phyloP scores from a whole-genome alignment of 2,797 vertebrate species.

The Gallinago solitaria region DNA sequence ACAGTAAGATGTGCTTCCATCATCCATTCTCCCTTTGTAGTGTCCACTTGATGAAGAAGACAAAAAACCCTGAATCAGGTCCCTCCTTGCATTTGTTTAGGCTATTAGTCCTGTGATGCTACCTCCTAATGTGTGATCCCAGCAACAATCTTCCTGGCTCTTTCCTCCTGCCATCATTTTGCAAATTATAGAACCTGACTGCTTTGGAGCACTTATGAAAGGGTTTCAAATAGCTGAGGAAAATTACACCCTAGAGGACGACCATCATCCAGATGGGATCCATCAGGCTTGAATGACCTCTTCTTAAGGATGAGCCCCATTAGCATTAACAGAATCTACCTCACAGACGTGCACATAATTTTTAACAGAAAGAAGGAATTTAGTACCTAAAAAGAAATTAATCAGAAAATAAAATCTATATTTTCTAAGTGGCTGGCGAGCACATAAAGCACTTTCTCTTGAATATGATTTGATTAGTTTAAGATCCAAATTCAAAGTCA shows the following conservation, averaged over 20 bases:
- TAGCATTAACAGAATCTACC: background rate
- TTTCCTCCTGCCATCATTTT: background rate
- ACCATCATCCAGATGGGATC: slow-evolving; percentile 40
- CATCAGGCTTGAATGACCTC: slow-evolving; percentile 32
- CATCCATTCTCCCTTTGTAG: background rate
- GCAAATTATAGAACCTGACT: slow-evolving; percentile 39
- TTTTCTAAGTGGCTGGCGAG: background rate
- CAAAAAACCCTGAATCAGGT: background rate
- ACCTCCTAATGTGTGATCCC: background rate
- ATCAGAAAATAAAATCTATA: background rate
- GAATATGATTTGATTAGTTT: background rate
- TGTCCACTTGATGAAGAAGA: background rate
- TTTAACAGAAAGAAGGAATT: background rate
- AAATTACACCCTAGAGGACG: slow-evolving; percentile 49
- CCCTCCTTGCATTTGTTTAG: background rate
- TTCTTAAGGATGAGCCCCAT: slow-evolving; percentile 2
- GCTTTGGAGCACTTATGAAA: slow-evolving; percentile 2
- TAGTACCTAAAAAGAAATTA: background rate
- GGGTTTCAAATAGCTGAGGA: slow-evolving; percentile 43
- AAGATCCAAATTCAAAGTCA: slow-evolving; percentile 11
- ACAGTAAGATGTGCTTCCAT: background rate
- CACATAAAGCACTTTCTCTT: background rate
- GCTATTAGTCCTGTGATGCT: background rate
- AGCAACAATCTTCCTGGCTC: background rate
- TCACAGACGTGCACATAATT: background rate